Conservation (phyloP, 2,113 vertebrate genomes). For the Notothenia rossii region DNA sequence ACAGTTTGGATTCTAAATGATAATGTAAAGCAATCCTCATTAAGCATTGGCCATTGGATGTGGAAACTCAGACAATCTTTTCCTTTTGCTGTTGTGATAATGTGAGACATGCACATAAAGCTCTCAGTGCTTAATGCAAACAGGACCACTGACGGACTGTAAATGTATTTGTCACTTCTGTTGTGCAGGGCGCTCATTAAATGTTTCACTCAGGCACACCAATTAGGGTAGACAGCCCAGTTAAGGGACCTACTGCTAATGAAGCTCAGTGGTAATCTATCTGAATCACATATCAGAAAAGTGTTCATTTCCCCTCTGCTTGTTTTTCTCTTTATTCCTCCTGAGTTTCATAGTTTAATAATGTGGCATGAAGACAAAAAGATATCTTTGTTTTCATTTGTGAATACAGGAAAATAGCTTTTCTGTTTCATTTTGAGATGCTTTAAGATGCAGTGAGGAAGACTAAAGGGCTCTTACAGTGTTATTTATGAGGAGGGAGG, state of each 20-base stretch:
- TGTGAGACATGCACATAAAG: slow-evolving; percentile 6
- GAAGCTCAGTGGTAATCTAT: slow-evolving; percentile 57
- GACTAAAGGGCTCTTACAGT: slow-evolving; percentile 17
- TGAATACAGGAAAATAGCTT: slow-evolving; percentile 30
- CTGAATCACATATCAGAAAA: slow-evolving; percentile 59
- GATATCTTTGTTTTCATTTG: slow-evolving; percentile 21
- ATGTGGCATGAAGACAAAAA: slow-evolving; percentile 16
- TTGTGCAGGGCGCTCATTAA: slow-evolving; percentile 60
- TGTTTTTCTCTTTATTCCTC: slow-evolving; percentile 36
- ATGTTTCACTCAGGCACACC: slow-evolving; percentile 63
- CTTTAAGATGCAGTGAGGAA: slow-evolving; percentile 29
- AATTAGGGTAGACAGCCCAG: slow-evolving; percentile 58
- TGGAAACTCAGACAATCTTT: slow-evolving; percentile 22
- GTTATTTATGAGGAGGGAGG: slow-evolving; percentile 39
- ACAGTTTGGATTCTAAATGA: slow-evolving; percentile 43
- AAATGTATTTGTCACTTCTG: slow-evolving; percentile 62
- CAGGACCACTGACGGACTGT: slow-evolving; percentile 38
- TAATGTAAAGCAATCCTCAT: slow-evolving; percentile 35
- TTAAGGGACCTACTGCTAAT: slow-evolving; percentile 61
- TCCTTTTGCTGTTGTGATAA: slow-evolving; percentile 18
- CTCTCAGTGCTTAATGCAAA: slow-evolving; percentile 27
- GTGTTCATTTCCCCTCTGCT: slow-evolving; percentile 43
- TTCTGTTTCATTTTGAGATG: slow-evolving; percentile 27
- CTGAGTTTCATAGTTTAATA: slow-evolving; percentile 33
- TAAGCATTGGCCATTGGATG: slow-evolving; percentile 21